phyloP scores from a whole-genome alignment of 2,797 vertebrate species.

The Erithacus rubecula region DNA sequence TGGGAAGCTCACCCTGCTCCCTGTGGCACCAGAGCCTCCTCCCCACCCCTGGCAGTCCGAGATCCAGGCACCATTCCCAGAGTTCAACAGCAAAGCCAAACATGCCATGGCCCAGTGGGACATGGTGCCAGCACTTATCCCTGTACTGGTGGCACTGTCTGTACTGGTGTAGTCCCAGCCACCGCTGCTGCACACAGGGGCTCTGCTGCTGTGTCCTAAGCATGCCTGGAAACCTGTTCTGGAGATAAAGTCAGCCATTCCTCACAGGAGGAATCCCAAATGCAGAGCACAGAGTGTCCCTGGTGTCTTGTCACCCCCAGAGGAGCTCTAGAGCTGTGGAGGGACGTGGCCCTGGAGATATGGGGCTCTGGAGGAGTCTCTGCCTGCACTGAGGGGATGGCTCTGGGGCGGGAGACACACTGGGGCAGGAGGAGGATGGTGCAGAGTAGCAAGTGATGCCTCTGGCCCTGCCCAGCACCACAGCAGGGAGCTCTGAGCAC shows the following conservation, averaged over 20 bases:
- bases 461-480: too few species aligned
- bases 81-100: background rate
- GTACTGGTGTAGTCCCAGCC: background rate
- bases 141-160: background rate
- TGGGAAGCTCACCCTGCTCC: conserved; percentile 47
- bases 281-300: background rate
- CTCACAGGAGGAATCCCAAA: background rate
- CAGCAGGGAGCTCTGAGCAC: too few species aligned
- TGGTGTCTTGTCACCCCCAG: too few species aligned
- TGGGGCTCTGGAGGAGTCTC: too few species aligned
- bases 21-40: background rate
- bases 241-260: background rate
- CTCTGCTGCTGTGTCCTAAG: background rate
- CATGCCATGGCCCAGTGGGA: too few species aligned
- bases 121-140: conserved; percentile 15
- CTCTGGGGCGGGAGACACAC: background rate
- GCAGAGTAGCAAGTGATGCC: too few species aligned
- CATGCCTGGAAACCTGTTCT: background rate
- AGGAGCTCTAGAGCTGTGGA: too few species aligned
- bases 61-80: conserved; percentile 30
- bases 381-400: background rate
- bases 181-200: too few species aligned
- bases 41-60: background rate
- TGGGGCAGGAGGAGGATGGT: too few species aligned
- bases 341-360: too few species aligned